Evolutionary conservation across 2,113 vertebrate genomes (phyloP), one percentile per base, ranked within the genome.

Genomic region (Scolopax mira): DNA sequence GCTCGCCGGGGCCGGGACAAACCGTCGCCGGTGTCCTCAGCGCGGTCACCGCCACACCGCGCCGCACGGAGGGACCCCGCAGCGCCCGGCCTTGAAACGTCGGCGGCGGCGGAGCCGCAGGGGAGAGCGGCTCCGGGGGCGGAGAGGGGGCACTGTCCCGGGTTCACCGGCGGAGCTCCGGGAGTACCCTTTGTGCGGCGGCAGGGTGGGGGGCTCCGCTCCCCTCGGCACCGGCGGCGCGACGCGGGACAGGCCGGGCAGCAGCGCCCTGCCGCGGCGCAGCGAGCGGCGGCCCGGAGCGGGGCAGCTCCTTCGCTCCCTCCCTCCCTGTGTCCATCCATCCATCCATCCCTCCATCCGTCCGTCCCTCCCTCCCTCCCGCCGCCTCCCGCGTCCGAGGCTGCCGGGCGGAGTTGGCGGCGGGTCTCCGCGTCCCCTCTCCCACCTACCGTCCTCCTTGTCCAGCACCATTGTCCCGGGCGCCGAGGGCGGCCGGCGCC

Each of bases 391-490:
- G 33, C 62, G 61, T 17, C 66, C 10, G 30, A 62, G 61, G 17
- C 37, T 49, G 82, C 28, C 54, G 9, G 55, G 48, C n/a, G 18
- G 39, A 48, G 17, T 33, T 49, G 48, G 19, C 67, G 65, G 58
- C 52, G 44, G 44, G 18, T 49, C 72, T 23, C 27, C 54, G 55
- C 51, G 30, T 17, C 23, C 12, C 41, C 42, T 35, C 48, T 80
- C 39, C 62, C 77, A 98, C 99, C 98, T 98, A 99, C 99, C 99
- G 98, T 99, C 98, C 97, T 99, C 99, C 98, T 98, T 99, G 97
- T 98, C 99, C 98, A 99, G 96, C 98, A 99, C 99, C 99, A 99
- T 99, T 95, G 98, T 98, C 98, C 97, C 98, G 97, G 98, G 97
- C 98, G 98, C 98, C 97, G 97, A 97, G 96, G 77, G 85, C 98